phyloP scores from a whole-genome alignment of 2,797 vertebrate species.

The Xiphorhynchus erythropygius region DNA sequence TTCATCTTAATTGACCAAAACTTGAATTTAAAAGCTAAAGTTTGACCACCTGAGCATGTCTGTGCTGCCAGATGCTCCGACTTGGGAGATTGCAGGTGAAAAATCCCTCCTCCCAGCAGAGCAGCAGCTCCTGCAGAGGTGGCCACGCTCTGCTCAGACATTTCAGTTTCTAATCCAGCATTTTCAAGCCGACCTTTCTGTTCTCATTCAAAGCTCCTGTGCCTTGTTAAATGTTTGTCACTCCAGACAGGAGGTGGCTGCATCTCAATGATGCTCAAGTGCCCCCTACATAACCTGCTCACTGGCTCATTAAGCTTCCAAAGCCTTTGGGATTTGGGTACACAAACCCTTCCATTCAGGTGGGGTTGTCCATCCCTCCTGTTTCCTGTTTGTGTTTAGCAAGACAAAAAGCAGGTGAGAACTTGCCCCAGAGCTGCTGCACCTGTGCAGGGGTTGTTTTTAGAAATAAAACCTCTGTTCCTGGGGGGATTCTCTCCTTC shows the following conservation, averaged over 20 bases:
- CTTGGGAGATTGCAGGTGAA: neutral
- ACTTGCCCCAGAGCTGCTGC: neutral
- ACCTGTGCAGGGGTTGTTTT: neutral
- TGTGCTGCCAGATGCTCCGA: neutral
- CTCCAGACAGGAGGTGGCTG: neutral
- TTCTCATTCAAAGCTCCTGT: neutral
- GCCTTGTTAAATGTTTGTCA: neutral
- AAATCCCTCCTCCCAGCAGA: neutral
- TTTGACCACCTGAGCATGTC: neutral
- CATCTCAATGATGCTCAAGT: constrained; percentile 36
- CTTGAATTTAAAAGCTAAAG: neutral
- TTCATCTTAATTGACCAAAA: neutral
- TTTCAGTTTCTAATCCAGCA: neutral
- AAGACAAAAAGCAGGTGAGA: constrained; percentile 42
- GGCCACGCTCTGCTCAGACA: neutral
- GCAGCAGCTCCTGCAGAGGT: neutral
- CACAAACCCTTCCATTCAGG: constrained; percentile 12
- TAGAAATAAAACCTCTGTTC: neutral
- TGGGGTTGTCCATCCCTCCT: neutral
- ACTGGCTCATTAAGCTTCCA: constrained; percentile 5
- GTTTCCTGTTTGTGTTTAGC: constrained; percentile 8
- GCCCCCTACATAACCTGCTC: neutral
- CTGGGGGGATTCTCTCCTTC: neutral
- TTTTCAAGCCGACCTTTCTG: neutral
- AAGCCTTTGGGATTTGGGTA: constrained; percentile 28